Conservation (phyloP, 30 jellyfish, hydroid and myxozoan species). For the Hydractinia symbiolongicarpus region DNA sequence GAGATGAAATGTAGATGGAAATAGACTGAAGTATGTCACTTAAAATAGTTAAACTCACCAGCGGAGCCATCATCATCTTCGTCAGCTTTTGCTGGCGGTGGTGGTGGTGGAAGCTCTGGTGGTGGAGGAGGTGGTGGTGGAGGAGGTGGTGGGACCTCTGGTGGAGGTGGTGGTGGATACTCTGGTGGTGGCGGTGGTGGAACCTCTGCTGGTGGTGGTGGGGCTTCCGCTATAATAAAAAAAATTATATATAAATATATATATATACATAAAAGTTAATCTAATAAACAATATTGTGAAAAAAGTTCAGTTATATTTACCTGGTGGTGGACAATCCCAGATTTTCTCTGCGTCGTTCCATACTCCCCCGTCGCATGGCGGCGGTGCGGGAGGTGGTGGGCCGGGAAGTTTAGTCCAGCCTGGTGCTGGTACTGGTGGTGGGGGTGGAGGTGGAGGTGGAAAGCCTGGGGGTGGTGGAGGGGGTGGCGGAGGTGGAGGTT, state of each 20-base stretch:
- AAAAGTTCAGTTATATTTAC: not conserved
- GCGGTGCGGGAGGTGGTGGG: constrained; percentile 64
- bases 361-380: constrained; percentile 54
- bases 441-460: constrained; percentile 39
- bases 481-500: constrained; percentile 7
- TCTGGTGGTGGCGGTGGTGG: constrained; percentile 43
- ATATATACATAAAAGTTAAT: not conserved
- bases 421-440: constrained; percentile 40
- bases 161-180: constrained; percentile 40
- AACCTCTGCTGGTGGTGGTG: constrained; percentile 18
- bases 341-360: not conserved
- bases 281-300: not conserved
- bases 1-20: not conserved
- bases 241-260: not conserved
- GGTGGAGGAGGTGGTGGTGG: constrained; percentile 39
- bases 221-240: not conserved
- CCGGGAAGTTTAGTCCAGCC: not conserved
- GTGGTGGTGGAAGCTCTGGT: constrained; percentile 47
- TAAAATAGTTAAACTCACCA: not conserved
- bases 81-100: constrained; percentile 4
- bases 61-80: constrained; percentile 12
- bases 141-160: constrained; percentile 43
- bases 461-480: constrained; percentile 15
- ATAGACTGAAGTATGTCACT: not conserved
- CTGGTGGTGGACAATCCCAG: constrained; percentile 24